Conservation (phyloP, 2,113 vertebrate genomes). For the Pollimyrus isidori region DNA sequence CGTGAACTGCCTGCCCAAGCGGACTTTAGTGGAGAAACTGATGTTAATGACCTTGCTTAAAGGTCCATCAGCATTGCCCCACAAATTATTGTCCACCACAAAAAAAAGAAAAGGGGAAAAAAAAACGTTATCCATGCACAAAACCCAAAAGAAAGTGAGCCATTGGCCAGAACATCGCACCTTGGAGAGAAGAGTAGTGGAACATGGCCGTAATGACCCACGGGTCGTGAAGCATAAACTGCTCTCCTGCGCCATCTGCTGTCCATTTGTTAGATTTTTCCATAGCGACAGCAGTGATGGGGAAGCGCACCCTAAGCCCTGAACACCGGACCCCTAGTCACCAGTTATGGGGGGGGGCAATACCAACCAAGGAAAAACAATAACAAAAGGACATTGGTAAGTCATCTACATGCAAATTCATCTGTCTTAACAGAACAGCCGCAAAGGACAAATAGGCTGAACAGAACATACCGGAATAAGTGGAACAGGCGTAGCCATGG, state of each 20-base stretch:
- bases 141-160: background rate
- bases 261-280: background rate
- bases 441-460: constrained; percentile 26
- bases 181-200: background rate
- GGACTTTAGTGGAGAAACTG: background rate
- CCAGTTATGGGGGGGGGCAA: background rate
- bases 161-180: background rate
- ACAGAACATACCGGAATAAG: constrained; percentile 32
- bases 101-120: background rate
- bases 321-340: background rate
- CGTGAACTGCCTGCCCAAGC: background rate
- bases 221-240: background rate
- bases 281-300: constrained; percentile 17
- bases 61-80: background rate
- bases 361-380: background rate
- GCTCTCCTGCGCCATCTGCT: background rate
- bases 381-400: constrained; percentile 27
- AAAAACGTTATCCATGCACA: background rate
- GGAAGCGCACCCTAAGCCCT: background rate
- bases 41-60: background rate
- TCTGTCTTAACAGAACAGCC: constrained; percentile 22
- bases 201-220: background rate
- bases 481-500: constrained; percentile 38
- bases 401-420: constrained; percentile 44
- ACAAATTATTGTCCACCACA: background rate